Base-by-base conservation (phyloP, 2,113 vertebrate genomes). In the Macrotis lagotis region DNA sequence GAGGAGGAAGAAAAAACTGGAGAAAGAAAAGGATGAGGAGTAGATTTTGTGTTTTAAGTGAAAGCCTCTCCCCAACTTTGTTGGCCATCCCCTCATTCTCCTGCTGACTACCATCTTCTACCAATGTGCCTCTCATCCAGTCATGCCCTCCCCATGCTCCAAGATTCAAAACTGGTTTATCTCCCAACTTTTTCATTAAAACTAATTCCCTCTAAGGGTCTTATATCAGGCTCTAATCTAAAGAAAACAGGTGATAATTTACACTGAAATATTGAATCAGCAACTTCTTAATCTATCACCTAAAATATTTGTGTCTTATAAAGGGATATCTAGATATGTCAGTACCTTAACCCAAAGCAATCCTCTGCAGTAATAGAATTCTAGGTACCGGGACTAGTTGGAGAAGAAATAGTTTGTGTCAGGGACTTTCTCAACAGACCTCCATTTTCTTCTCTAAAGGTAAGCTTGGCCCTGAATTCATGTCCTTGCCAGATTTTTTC, bases 401-500 rank as follows among this genome's bases (percentile, higher is more conserved):
- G 52, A 53, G 8, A 47, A 48, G 95, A 95, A 59, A 25, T 92
- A 97, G 93, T 95, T 96, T 93, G 52, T 93, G 50, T 91, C 89
- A 37, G 91, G 89, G 49, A 47, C 94, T 95, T 96, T 88, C 91
- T 90, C 50, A 50, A 93, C 92, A 95, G 90, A 93, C 1, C 50
- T 93, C 88, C 3, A 93, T 66, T 90, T 25, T 24, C 47, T 88
- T 48, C 44, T 47, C 92, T 51, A 49, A 92, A 93, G 74, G 55
- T 0, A 55, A n/a, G 19, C 1, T 22, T 91, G 92, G 94, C 50
- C 92, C 49, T 95, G 74, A 92, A 91, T 52, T 95, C 89, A 95
- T 94, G 93, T 93, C 93, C 94, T 96, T 93, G 96, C 94, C 91
- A 92, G 95, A 96, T 94, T 94, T 92, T 94, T 96, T 83, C 94